phyloP scores from a whole-genome alignment of 2,113 vertebrate genomes.

The Alexandromys fortis region DNA sequence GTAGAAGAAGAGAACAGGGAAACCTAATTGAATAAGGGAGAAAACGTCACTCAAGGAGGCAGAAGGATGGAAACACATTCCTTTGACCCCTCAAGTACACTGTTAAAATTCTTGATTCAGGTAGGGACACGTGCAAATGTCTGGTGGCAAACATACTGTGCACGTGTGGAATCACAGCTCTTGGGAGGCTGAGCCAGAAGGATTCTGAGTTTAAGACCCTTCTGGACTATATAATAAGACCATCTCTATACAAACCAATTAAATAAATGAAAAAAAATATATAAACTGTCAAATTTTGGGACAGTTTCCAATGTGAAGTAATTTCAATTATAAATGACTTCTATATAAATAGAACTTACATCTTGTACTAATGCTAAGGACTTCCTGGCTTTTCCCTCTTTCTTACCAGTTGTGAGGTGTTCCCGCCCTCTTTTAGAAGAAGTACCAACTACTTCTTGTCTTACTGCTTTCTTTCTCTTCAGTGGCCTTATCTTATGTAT shows the following conservation, averaged over 20 bases:
- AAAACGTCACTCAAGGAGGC: neutral
- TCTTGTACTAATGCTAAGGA: neutral
- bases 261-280: neutral
- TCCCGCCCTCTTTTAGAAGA: neutral
- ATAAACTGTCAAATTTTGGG: neutral
- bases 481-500: constrained; percentile 44
- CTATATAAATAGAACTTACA: constrained; percentile 8
- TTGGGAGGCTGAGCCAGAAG: neutral
- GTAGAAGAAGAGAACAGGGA: neutral
- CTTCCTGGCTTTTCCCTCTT: neutral
- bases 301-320: neutral
- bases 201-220: neutral
- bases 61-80: neutral
- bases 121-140: neutral
- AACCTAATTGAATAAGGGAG: neutral
- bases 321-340: neutral
- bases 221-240: too few relatives aligned
- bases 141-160: neutral
- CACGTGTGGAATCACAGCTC: neutral
- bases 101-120: neutral
- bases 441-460: neutral
- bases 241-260: neutral
- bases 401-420: neutral
- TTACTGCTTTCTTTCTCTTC: neutral
- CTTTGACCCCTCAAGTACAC: neutral